Evolutionary conservation across 1,140 invertebrate genomes (phyloP).

Genomic region (Gonatopus flavifemur): DNA sequence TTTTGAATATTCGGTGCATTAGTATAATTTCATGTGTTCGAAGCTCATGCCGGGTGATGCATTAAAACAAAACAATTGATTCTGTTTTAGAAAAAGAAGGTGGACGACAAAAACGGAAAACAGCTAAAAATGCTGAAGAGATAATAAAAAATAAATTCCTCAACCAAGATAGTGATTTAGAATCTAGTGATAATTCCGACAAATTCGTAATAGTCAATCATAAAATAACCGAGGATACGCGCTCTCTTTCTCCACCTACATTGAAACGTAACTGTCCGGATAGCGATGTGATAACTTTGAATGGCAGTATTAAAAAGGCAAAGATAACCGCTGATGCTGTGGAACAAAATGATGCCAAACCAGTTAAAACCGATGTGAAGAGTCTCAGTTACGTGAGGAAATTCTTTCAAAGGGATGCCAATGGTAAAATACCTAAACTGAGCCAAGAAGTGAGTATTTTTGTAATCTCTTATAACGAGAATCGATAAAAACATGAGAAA

Average conservation of each 20-base stretch:
- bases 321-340: constrained; percentile 20
- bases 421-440: constrained; percentile 41
- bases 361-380: constrained; percentile 10
- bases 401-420: constrained; percentile 41
- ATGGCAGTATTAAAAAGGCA: constrained; percentile 27
- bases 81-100: constrained; percentile 28
- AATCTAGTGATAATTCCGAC: constrained; percentile 29
- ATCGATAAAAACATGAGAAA: too few species aligned
- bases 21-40: neutral
- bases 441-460: constrained; percentile 39
- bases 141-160: constrained; percentile 40
- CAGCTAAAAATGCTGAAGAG: constrained; percentile 44
- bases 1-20: neutral
- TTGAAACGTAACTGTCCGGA: constrained; percentile 38
- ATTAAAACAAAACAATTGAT: constrained; percentile 5
- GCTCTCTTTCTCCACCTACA: constrained; percentile 29
- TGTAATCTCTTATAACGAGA: neutral
- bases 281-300: constrained; percentile 16
- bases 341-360: constrained; percentile 3
- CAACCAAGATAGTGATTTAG: constrained; percentile 34
- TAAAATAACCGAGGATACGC: constrained; percentile 22
- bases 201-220: constrained; percentile 28
- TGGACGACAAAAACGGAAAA: constrained; percentile 37
- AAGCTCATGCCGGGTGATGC: constrained; percentile 6
- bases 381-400: constrained; percentile 35